phyloP scores from a whole-genome alignment of 2,888 invertebrate genomes.

The Scelioninae gen. 1 region DNA sequence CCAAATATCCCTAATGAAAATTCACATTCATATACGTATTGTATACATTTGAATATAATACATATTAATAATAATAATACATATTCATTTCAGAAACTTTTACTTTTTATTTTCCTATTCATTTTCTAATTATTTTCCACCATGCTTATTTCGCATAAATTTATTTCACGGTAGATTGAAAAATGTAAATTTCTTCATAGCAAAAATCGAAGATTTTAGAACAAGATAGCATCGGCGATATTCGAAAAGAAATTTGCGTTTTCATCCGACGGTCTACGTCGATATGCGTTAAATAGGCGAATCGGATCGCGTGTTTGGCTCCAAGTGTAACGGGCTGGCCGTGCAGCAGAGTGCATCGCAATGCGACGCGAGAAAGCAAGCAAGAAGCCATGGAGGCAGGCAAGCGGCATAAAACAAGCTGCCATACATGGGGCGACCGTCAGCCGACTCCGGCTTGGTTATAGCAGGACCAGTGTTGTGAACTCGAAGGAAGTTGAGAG shows the following conservation, averaged over 20 bases:
- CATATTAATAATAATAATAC: neutral
- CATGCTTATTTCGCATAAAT: neutral
- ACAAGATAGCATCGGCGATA: constrained; percentile 29
- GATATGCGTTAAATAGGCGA: constrained; percentile 70
- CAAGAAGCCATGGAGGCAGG: constrained; percentile 78
- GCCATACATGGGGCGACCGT: constrained; percentile 84
- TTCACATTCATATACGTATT: too few species aligned
- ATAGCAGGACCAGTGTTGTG: constrained; percentile 78
- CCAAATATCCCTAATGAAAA: too few species aligned
- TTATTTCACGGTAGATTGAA: neutral
- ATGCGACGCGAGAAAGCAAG: constrained; percentile 69
- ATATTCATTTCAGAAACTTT: too few species aligned
- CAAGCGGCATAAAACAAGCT: constrained; percentile 83
- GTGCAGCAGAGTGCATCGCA: constrained; percentile 71
- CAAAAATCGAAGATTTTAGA: constrained; percentile 10
- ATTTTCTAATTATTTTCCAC: too few species aligned
- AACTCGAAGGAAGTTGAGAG: constrained; percentile 63
- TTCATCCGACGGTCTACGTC: constrained; percentile 47
- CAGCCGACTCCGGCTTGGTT: constrained; percentile 81
- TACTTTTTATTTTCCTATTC: too few species aligned
- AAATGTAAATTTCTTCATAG: neutral
- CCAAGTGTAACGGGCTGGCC: constrained; percentile 69
- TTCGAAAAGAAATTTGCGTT: constrained; percentile 45
- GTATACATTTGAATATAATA: too few species aligned
- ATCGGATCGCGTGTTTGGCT: constrained; percentile 72